Evolutionary conservation across 2,797 vertebrate genomes (phyloP), one percentile per base, ranked within the genome.

Genomic region (Synanceia verrucosa): DNA sequence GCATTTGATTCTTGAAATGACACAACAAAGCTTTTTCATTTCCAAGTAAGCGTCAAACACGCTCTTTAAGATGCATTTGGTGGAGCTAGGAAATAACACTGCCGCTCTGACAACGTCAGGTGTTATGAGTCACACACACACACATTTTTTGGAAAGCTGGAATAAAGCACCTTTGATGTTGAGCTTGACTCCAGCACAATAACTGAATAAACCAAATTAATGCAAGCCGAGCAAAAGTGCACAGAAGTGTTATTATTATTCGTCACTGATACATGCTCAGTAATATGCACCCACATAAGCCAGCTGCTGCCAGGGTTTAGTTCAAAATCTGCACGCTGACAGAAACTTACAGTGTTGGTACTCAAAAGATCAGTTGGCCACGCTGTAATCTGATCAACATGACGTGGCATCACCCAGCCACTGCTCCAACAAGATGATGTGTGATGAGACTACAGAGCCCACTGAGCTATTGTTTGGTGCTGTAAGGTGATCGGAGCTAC

Each of bases 401-500:
- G 70, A 77, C 29, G 52, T 39, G 74, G 51, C 79, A 63, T 85
- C 50, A 44, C 58, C 13, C n/a, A 80, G 67, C 75, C 61, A 59
- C 37, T 2, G 71, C 56, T 60, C 78, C 70, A 78, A 80, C 58
- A 61, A 81, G 41, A 60, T 21, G 14, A 73, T 83, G 70, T 68
- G 79, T 53, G 71, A 89, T 66, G 21, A 58, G 66, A 65, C 67
- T 57, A 33, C 52, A 65, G 59, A 78, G 58, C 71, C 83, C 68
- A 66, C 16, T 55, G 51, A 86, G 81, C 65, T 78, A 58, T 82
- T 88, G 66, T 86, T 70, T 1, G 2, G 29, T 4, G 29, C 50
- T 69, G 89, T 86, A 93, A 92, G 70, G 26, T 63, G 82, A 93
- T 89, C 86, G 44, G 63, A 2, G 65, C 76, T 51, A 47, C 65